Evolutionary conservation across 1,140 invertebrate species (phyloP), one percentile per base, ranked within the genome.

Genomic region (Brachionus sp.): DNA sequence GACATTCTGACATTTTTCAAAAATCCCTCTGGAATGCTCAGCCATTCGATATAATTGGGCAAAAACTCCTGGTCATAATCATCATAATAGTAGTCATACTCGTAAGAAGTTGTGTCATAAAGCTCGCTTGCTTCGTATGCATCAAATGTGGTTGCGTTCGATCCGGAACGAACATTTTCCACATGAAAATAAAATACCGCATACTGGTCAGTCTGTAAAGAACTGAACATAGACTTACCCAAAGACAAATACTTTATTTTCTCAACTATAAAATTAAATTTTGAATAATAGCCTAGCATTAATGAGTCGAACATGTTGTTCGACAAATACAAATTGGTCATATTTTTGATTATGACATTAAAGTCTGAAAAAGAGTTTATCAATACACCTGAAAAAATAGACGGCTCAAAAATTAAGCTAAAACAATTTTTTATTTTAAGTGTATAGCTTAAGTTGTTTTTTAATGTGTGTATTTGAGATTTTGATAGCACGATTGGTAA

Each of bases 141-240:
- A 19, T 57, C 50, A 57, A 57, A 57, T 19, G 50, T 57, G 50
- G 64, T 33, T 5, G 13, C 19, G 39, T 73, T 73, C 16, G 68
- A 35, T 4, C 16, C 68, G 1, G 35, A 57, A 12, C 25, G 23
- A 2, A 80, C 35, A 66, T 37, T 19, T 66, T 80, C 77, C n/a
- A 80, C 39, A 66, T 80, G 46, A 62, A 80, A 80, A 44, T 80
- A 80, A 80, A 80, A 80, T 2, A 80, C 77, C 6, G 77, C 53
- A 66, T 62, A 80, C 25, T 80, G 77, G 25, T 80, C 50, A n/a
- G 50, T 37, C 37, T 66, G 77, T 37, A 80, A 44, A 37, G 46
- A 12, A 35, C 39, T 57, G 19, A 80, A 80, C 77, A 80, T 57
- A 5, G 33, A 37, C n/a, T 80, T 80, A 10, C 77, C 77, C 19